Evolutionary conservation across 2,113 vertebrate species (phyloP), one percentile per base, ranked within the genome.

Genomic region (Chamaetylas fuelleborni): DNA sequence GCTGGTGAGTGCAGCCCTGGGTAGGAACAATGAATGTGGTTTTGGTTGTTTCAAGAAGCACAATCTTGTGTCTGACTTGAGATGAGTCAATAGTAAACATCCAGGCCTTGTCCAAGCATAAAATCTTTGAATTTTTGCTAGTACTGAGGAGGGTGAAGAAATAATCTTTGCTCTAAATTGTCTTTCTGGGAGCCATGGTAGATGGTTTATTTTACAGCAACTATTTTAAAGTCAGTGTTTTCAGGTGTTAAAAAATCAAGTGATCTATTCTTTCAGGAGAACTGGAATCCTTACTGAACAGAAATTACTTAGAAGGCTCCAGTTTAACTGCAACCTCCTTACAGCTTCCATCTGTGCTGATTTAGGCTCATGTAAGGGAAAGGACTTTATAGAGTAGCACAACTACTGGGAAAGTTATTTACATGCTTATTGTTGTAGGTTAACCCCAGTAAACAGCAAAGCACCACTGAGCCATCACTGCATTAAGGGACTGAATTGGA

Each of bases 1-100:
- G 54, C 7, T 76, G n/a, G 20, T n/a, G 28, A 56, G 40, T 67
- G 53, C 47, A 56, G 53, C 25, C 31, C 29, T 78, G 7, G 2
- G 24, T 42, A 67, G 51, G 34, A 67, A 8, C 23, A 36, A 8
- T 42, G 26, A 73, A 50, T 4, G 0, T 3, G 1, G 0, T 67
- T 74, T 74, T 62, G 16, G 9, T 43, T 58, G 9, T 45, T 77
- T 81, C 5, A 9, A 40, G n/a, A 71, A 53, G 7, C 4, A 0
- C 33, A 26, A 22, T 51, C 23, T 38, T 38, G 38, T 38, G 23
- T 79, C 19, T 92, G 29, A 13, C 36, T 82, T 92, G 8, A 36
- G 25, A 40, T 78, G 51, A 84, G 33, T 28, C 5, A 1, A 19
- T 18, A 53, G 26, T 79, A 88, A 71, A 53, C n/a, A 76, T 14